Conservation (phyloP, 1,140 invertebrate genomes). For the Parasteatoda tepidariorum region DNA sequence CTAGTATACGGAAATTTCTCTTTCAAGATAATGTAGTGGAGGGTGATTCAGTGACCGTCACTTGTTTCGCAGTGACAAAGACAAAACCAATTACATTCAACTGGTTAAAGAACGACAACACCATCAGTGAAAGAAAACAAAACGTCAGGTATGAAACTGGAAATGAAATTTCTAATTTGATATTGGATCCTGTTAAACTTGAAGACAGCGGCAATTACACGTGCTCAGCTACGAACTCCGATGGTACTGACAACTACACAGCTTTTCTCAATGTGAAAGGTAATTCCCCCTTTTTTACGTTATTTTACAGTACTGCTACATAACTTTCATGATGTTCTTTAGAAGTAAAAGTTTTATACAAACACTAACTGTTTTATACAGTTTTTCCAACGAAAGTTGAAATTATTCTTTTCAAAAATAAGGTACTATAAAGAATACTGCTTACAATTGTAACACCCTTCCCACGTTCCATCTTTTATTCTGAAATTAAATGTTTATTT, state of each 20-base stretch:
- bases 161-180: slow-evolving; percentile 21
- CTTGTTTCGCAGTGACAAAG: slow-evolving; percentile 19
- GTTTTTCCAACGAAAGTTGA: too few species aligned
- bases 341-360: background rate
- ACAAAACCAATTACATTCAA: slow-evolving; percentile 20
- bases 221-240: slow-evolving; percentile 72
- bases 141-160: slow-evolving; percentile 19
- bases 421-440: too few species aligned
- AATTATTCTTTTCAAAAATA: too few species aligned
- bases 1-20: slow-evolving; percentile 7
- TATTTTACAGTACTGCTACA: background rate
- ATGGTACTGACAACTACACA: slow-evolving; percentile 64
- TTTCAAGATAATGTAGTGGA: slow-evolving; percentile 14
- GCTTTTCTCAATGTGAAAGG: slow-evolving; percentile 60
- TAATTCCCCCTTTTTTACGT: too few species aligned
- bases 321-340: background rate
- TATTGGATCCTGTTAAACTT: slow-evolving; percentile 58
- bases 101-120: slow-evolving; percentile 22
- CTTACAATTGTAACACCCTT: too few species aligned
- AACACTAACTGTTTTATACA: background rate
- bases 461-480: too few species aligned
- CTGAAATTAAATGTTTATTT: too few species aligned
- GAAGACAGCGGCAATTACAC: slow-evolving; percentile 74
- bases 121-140: background rate
- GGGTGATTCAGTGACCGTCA: background rate